Evolutionary conservation across 2,888 invertebrate genomes (phyloP).

Genomic region (Drosophila heteroneura): DNA sequence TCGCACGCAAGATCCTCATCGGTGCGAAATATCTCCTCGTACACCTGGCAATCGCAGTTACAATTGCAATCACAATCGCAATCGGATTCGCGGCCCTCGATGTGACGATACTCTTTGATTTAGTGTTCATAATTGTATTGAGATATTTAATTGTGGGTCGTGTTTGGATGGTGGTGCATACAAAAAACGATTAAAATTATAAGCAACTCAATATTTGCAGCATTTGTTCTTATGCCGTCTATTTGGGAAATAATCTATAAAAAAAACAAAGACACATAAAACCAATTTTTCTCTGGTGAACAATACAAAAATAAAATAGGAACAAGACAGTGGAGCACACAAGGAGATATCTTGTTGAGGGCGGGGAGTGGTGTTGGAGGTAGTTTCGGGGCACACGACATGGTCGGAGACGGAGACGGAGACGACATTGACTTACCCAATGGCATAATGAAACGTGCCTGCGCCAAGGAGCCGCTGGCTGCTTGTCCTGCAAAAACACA

Average conservation of each 20-base stretch:
- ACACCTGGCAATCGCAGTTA: slow-evolving; percentile 65
- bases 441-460: slow-evolving; percentile 81
- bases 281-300: slow-evolving; percentile 15
- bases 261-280: slow-evolving; percentile 33
- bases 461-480: slow-evolving; percentile 50
- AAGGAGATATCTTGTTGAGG: neutral
- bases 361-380: neutral
- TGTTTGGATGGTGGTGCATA: slow-evolving; percentile 22
- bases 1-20: slow-evolving; percentile 72
- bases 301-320: slow-evolving; percentile 27
- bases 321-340: slow-evolving; percentile 9
- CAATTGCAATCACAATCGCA: slow-evolving; percentile 39
- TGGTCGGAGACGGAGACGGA: slow-evolving; percentile 14
- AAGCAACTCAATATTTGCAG: slow-evolving; percentile 79
- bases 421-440: slow-evolving; percentile 75
- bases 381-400: neutral
- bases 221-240: slow-evolving; percentile 81
- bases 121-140: slow-evolving; percentile 18
- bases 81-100: slow-evolving; percentile 79
- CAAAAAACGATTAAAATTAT: slow-evolving; percentile 61
- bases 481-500: slow-evolving; percentile 69
- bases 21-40: slow-evolving; percentile 68
- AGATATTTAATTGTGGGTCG: slow-evolving; percentile 13
- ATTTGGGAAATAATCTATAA: slow-evolving; percentile 84
- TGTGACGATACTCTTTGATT: slow-evolving; percentile 75